Evolutionary conservation across 53 echinoderm and acorn worm species (phyloP).

Genomic region (Crossaster papposus): DNA sequence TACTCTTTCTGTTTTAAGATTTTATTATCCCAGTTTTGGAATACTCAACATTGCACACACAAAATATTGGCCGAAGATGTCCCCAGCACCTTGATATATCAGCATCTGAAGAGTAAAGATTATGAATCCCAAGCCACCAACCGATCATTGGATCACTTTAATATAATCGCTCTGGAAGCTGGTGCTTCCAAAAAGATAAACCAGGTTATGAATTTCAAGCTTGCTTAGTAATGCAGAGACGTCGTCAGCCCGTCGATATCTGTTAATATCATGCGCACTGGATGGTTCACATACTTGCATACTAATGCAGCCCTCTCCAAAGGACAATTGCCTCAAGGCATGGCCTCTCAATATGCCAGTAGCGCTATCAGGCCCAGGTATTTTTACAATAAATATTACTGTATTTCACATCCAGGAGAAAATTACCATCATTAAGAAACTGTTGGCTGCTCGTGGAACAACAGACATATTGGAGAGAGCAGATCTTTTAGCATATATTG

Average conservation of each 20-base stretch:
- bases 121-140: background rate
- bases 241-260: background rate
- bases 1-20: background rate
- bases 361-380: slow-evolving; percentile 5
- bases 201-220: slow-evolving; percentile 38
- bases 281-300: slow-evolving; percentile 61
- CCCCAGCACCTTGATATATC: slow-evolving; percentile 11
- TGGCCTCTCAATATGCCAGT: slow-evolving; percentile 19
- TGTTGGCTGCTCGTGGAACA: background rate
- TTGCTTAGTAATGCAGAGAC: slow-evolving; percentile 34
- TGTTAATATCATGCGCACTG: slow-evolving; percentile 24
- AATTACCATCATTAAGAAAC: slow-evolving; percentile 45
- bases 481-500: slow-evolving; percentile 29
- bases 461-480: background rate
- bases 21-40: background rate
- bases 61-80: background rate
- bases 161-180: slow-evolving; percentile 23
- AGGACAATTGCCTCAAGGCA: slow-evolving; percentile 49
- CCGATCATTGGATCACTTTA: slow-evolving; percentile 23
- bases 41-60: background rate
- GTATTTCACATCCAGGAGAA: slow-evolving; percentile 40
- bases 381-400: slow-evolving; percentile 54
- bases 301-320: slow-evolving; percentile 22
- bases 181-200: background rate
- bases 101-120: background rate